These are phyloP conservation scores for Parapsyche elsis DNA, from an alignment of 1,140 invertebrate species.

Conservation along the genomic window DNA sequence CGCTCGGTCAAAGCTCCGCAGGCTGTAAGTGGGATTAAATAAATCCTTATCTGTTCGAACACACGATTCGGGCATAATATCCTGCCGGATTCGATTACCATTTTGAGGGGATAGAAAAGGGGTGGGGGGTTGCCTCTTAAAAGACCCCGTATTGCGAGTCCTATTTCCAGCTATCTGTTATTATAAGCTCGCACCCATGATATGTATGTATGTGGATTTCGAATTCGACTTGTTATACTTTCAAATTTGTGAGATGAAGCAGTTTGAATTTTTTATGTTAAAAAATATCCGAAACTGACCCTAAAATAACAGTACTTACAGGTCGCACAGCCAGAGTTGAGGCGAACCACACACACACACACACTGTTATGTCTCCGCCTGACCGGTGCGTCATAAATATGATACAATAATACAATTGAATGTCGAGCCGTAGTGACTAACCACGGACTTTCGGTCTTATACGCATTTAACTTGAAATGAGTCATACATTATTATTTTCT, in stretches of 20 bases:
- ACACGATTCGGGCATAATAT: constrained; percentile 25
- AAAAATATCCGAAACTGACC: too few relatives aligned
- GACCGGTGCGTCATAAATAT: too few relatives aligned
- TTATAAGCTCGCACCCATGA: neutral
- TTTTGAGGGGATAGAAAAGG: neutral
- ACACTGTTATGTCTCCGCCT: too few relatives aligned
- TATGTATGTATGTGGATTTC: neutral
- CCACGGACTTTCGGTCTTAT: too few relatives aligned
- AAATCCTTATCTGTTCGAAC: constrained; percentile 29
- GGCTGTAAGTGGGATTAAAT: constrained; percentile 13
- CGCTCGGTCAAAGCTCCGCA: neutral
- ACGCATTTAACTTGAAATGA: too few relatives aligned
- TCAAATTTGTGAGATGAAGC: neutral
- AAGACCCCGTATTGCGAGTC: neutral
- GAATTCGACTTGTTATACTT: constrained; percentile 27
- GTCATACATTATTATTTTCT: too few relatives aligned
- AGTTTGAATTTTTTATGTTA: too few relatives aligned
- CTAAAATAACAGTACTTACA: too few relatives aligned
- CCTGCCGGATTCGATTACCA: constrained; percentile 24
- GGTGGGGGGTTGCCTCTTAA: neutral
- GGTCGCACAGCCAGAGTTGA: too few relatives aligned
- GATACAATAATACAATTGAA: too few relatives aligned
- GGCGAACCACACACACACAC: too few relatives aligned
- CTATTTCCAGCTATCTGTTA: neutral
- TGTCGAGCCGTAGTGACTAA: too few relatives aligned